Conservation (phyloP, 1,140 invertebrate genomes). For the Metopolophium dirhodum region DNA sequence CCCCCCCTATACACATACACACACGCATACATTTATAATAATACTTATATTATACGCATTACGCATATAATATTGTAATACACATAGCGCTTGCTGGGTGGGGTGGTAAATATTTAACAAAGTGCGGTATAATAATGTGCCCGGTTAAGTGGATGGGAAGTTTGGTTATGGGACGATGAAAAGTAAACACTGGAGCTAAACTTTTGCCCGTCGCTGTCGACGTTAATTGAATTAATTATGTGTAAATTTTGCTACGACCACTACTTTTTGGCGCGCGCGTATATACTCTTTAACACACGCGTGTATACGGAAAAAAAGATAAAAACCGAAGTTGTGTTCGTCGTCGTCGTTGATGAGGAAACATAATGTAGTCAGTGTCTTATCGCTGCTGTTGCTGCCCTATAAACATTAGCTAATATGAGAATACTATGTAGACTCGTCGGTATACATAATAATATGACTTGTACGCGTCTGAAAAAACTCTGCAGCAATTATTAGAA, state of each 20-base stretch:
- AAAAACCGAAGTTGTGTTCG: conserved; percentile 8
- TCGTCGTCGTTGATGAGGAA: neutral
- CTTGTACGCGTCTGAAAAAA: neutral
- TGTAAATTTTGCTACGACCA: conserved; percentile 38
- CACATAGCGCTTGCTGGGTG: neutral
- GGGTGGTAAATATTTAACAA: conserved; percentile 24
- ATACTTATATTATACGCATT: neutral
- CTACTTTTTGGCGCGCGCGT: neutral
- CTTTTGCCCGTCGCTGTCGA: conserved; percentile 11
- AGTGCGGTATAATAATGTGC: neutral
- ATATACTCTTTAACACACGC: neutral
- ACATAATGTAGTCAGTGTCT: neutral
- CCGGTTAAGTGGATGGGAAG: conserved; percentile 29
- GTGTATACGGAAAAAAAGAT: neutral
- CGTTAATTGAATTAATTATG: conserved; percentile 55
- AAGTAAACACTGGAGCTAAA: conserved; percentile 48
- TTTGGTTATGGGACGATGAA: conserved; percentile 30
- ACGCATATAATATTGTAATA: neutral
- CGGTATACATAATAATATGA: neutral
- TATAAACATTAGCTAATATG: neutral
- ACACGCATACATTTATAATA: neutral
- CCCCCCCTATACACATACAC: neutral
- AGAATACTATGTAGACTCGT: neutral
- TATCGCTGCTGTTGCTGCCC: neutral
- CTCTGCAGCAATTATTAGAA: neutral